Evolutionary conservation across 2,888 invertebrate species (phyloP).

Genomic region (Panzeria rudis): DNA sequence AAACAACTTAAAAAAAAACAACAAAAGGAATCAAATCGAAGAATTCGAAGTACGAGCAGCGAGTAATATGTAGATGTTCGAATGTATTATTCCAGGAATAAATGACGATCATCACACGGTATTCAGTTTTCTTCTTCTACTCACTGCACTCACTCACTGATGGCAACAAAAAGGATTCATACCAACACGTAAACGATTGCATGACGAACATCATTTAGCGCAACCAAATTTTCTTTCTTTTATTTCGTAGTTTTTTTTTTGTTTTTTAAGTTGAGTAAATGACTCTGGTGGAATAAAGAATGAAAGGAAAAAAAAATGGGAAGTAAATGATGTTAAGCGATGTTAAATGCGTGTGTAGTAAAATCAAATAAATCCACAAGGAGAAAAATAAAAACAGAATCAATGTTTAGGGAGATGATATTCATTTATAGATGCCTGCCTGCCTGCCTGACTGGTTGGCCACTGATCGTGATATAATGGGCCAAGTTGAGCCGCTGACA

Average conservation of each 20-base stretch:
- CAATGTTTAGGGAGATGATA: conserved; percentile 30
- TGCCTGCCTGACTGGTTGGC: conserved; percentile 12
- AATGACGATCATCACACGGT: conserved; percentile 60
- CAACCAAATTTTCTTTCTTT: conserved; percentile 65
- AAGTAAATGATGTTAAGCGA: conserved; percentile 73
- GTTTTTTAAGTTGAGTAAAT: conserved; percentile 49
- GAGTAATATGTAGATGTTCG: conserved; percentile 57
- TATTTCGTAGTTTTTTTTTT: not conserved
- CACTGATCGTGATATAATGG: conserved; percentile 57
- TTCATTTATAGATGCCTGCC: conserved; percentile 31
- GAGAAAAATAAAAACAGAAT: not conserved
- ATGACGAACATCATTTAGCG: conserved; percentile 73
- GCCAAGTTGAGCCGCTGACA: conserved; percentile 46
- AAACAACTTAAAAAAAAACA: not conserved
- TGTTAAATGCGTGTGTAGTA: conserved; percentile 69
- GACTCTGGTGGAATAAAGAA: conserved; percentile 40
- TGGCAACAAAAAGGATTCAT: conserved; percentile 68
- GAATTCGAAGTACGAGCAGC: conserved; percentile 4
- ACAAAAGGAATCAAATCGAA: conserved; percentile 55
- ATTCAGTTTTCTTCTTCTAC: conserved; percentile 42
- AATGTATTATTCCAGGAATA: conserved; percentile 70
- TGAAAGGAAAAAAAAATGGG: conserved; percentile 53
- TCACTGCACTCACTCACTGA: conserved; percentile 35
- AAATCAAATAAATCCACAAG: conserved; percentile 38
- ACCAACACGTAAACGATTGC: conserved; percentile 72